These are phyloP conservation scores for Craseonycteris thonglongyai DNA, from an alignment of 2,113 vertebrate genomes.

Conservation along the genomic window DNA sequence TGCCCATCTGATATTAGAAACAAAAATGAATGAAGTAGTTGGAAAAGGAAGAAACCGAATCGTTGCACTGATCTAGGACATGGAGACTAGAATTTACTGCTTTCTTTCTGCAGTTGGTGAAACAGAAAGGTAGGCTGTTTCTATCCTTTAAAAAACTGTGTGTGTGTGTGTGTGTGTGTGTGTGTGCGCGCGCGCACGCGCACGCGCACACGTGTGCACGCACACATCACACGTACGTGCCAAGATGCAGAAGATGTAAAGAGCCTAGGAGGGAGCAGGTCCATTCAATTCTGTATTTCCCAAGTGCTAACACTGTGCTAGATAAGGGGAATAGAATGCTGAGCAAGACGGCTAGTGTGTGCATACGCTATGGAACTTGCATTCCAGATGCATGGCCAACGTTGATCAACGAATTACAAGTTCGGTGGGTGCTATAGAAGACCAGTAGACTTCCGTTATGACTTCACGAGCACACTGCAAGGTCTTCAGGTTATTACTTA, in stretches of 20 bases:
- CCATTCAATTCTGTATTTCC: background rate
- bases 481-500: background rate
- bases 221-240: too few relatives aligned
- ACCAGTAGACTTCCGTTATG: background rate
- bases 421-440: background rate
- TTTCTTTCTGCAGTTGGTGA: background rate
- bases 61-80: background rate
- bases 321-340: background rate
- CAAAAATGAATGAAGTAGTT: background rate
- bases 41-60: background rate
- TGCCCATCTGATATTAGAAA: background rate
- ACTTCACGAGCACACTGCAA: background rate
- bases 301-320: background rate
- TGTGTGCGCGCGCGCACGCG: background rate
- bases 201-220: background rate
- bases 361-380: background rate
- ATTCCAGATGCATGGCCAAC: background rate
- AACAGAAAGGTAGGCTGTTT: background rate
- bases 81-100: background rate
- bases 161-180: background rate
- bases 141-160: background rate
- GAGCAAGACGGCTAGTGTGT: background rate
- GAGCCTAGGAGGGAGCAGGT: background rate
- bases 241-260: background rate
- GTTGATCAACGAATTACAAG: background rate